phyloP scores from a whole-genome alignment of 2,888 invertebrate species.

The Athalia cordata region DNA sequence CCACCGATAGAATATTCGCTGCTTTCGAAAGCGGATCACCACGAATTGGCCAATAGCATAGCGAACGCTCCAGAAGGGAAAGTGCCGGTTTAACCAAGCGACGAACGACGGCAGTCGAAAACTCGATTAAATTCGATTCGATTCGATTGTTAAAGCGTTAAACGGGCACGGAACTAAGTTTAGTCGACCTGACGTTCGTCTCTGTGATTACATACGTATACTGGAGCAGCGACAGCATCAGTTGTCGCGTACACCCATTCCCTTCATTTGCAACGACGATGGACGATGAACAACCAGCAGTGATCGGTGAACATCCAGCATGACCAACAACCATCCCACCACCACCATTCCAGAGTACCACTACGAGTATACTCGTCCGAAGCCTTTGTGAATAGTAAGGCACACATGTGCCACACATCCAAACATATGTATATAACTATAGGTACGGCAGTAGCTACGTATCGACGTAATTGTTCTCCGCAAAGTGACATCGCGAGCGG shows the following conservation, averaged over 20 bases:
- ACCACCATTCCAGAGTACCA: neutral
- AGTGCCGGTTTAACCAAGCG: constrained; percentile 21
- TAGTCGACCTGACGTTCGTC: constrained; percentile 34
- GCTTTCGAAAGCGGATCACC: neutral
- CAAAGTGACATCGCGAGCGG: constrained; percentile 14
- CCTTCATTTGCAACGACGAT: constrained; percentile 17
- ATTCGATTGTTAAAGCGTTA: constrained; percentile 39
- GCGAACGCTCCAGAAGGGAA: constrained; percentile 19
- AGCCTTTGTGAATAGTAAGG: constrained; percentile 31
- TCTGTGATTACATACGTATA: constrained; percentile 33
- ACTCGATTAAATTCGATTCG: constrained; percentile 19
- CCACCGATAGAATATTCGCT: too few species aligned
- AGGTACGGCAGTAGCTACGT: neutral
- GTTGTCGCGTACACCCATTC: constrained; percentile 2
- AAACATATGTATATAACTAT: neutral
- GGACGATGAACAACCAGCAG: neutral
- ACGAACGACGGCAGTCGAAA: constrained; percentile 2
- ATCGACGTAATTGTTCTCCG: constrained; percentile 10
- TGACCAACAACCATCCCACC: constrained; percentile 9
- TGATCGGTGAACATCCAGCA: constrained; percentile 2
- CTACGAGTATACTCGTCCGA: constrained; percentile 14
- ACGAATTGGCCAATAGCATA: neutral
- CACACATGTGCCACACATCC: neutral
- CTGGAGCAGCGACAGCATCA: neutral
- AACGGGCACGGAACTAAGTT: constrained; percentile 33